Base-by-base conservation (phyloP, 2,888 invertebrate genomes). In the Eristalis tenax region DNA sequence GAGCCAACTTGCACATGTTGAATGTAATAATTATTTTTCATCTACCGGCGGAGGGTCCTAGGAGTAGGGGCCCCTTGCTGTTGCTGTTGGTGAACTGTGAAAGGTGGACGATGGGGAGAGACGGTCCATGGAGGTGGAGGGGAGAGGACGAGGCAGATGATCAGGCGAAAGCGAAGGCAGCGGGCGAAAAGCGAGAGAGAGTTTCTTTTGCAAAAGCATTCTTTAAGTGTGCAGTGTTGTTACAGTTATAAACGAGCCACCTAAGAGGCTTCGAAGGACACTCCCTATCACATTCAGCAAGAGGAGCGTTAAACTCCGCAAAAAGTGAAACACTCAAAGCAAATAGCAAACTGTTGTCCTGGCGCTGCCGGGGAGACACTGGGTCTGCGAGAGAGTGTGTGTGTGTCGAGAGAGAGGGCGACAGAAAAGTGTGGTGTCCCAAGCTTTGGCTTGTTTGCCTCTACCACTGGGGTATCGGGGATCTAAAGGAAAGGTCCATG, bases 1-100 rank as follows among this genome's bases (percentile, higher is more conserved):
- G 35, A 75, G 65, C 76, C 56, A 75, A 71, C 75, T 83, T 77
- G 83, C 87, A 87, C 87, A 87, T 87, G 87, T 87, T 87, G 87
- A 87, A 87, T 87, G 83, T 71, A 76, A 83, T 87, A 87, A 87
- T 87, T 87, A 87, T 87, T 87, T 87, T 74, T 83, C 79, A 80
- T 78, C 74, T 69, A 28, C 75, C 69, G 50, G 18, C 50, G 18
- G 18, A 2, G n/a, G 50, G 50, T 18, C 50, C n/a, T n/a, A n/a
- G 50, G 1, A 15, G n/a, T 11, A 11, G 13, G 40, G 2, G 3
- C 43, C 1, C 2, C 15, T 13, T 43, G 43, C 15, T 6, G n/a
- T 26, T 26, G 26, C 26, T 40, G 40, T 40, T 2, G 11, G 40
- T 11, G 13, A 13, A 13, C 8, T 3, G 43, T 6, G n/a, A 8